Percentiles rank a stretch among this genome's conserved stretches.
phyloP scores from a whole-genome alignment of 2,113 vertebrate genomes.

The Xenopus borealis region DNA sequence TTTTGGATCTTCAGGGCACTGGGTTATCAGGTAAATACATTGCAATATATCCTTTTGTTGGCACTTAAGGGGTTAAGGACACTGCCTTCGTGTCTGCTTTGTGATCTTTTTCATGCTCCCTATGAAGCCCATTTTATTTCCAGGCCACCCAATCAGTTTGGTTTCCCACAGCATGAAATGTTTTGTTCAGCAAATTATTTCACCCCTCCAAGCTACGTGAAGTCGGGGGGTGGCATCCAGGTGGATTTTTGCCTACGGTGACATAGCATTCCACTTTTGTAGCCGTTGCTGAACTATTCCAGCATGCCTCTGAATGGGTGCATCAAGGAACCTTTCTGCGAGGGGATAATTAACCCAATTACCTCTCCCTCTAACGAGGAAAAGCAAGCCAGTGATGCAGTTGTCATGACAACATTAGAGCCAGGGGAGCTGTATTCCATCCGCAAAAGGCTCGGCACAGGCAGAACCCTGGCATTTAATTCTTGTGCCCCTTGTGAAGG shows the following conservation, averaged over 20 bases:
- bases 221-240: background rate
- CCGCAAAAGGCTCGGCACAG: background rate
- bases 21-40: no score
- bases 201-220: no score
- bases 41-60: no score
- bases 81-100: no score
- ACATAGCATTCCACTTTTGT: background rate
- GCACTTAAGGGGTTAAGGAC: no score
- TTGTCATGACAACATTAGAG: conserved; percentile 24
- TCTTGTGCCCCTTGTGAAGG: conserved; percentile 6
- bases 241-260: background rate
- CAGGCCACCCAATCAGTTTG: no score
- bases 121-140: no score
- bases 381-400: conserved; percentile 20
- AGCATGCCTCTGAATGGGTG: conserved; percentile 11
- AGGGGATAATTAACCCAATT: conserved; percentile 47
- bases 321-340: conserved; percentile 33
- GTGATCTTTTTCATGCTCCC: no score
- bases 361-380: conserved; percentile 38
- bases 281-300: conserved; percentile 12
- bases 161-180: no score
- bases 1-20: background rate
- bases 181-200: no score
- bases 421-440: conserved; percentile 14
- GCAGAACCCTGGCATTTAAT: conserved; percentile 6